These are phyloP conservation scores for Dermatemys mawii DNA, from an alignment of 2,113 vertebrate species.

Conservation along the genomic window DNA sequence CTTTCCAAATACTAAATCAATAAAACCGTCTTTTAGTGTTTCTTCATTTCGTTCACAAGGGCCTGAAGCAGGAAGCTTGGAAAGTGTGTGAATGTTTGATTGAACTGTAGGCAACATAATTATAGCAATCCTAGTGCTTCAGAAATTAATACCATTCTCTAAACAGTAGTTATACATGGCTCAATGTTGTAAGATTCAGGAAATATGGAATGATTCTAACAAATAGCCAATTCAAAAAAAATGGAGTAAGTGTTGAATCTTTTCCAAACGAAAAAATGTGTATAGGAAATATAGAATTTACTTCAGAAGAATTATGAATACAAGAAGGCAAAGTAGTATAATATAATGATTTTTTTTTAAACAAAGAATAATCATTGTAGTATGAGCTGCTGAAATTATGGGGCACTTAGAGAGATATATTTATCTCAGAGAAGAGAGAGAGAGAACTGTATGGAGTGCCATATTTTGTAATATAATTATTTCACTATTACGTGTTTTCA, in stretches of 20 bases:
- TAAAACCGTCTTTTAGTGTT: fast-evolving
- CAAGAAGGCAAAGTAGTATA: not conserved
- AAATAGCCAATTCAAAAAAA: not conserved
- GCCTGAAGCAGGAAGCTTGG: not conserved
- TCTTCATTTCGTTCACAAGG: not conserved
- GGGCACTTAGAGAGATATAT: no score
- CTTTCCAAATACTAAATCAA: not conserved
- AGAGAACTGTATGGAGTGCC: not conserved
- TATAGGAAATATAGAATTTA: not conserved
- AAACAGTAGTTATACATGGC: fast-evolving
- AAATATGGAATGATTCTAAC: fast-evolving
- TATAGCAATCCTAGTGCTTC: fast-evolving
- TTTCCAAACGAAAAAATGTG: not conserved
- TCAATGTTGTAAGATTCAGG: not conserved
- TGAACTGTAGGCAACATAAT: fast-evolving
- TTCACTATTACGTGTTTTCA: no score
- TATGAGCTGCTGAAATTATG: no score
- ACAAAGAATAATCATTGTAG: no score
- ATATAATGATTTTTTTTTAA: not conserved
- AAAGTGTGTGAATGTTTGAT: not conserved
- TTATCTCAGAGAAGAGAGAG: no score
- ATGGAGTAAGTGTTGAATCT: not conserved
- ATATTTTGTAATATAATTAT: not conserved
- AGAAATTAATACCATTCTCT: not conserved
- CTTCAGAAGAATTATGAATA: not conserved